These are phyloP conservation scores for Pollicipes pollicipes DNA, from an alignment of 1,140 invertebrate genomes.

Conservation along the genomic window DNA sequence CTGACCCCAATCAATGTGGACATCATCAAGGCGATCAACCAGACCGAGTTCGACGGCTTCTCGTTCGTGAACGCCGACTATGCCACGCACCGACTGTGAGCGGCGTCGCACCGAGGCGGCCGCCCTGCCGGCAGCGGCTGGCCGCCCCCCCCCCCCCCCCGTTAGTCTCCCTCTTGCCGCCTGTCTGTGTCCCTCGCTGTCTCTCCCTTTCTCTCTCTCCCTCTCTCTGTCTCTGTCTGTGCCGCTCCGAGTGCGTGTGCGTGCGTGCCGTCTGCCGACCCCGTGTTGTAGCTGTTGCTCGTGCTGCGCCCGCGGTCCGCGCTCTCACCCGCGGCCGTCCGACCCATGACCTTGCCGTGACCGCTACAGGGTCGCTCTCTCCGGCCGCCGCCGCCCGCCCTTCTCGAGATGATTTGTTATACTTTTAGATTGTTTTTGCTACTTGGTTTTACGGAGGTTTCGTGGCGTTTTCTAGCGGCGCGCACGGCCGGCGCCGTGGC, in stretches of 20 bases:
- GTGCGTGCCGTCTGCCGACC: not conserved
- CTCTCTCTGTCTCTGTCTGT: not conserved
- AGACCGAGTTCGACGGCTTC: slow-evolving; percentile 93
- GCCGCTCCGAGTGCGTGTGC: too few species aligned
- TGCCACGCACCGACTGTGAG: not conserved
- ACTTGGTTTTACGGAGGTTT: not conserved
- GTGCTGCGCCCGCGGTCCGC: not conserved
- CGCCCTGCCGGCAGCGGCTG: too few species aligned
- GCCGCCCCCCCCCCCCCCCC: too few species aligned
- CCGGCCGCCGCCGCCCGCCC: too few species aligned
- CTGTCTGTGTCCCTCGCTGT: not conserved
- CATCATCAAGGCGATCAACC: slow-evolving; percentile 81
- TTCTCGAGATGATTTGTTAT: not conserved
- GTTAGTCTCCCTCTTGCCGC: not conserved
- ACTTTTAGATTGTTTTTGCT: not conserved
- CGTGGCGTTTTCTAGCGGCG: not conserved
- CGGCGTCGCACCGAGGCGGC: not conserved
- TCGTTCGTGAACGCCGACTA: slow-evolving; percentile 88
- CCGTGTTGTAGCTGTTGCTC: not conserved
- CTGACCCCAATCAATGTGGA: slow-evolving; percentile 83
- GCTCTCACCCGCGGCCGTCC: too few species aligned
- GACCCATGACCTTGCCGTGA: too few species aligned
- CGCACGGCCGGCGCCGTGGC: too few species aligned
- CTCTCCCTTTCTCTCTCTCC: not conserved
- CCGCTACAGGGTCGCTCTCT: too few species aligned